Conservation (phyloP, 1,140 invertebrate species). For the Trichonephila clavipes region DNA sequence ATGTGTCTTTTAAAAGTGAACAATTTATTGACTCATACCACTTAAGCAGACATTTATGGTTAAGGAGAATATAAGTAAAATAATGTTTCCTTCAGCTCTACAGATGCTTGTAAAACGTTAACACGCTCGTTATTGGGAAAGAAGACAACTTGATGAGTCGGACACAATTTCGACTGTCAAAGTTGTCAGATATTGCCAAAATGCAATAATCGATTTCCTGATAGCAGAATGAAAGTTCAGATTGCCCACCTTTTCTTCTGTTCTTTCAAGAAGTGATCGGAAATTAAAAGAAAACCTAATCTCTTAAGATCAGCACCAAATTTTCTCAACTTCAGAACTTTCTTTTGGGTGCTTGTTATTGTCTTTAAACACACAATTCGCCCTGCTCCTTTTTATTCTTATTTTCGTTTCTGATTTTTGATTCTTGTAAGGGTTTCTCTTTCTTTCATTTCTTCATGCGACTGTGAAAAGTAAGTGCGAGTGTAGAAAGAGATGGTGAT, state of each 20-base stretch:
- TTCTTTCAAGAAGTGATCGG: background rate
- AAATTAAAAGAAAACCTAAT: conserved; percentile 34
- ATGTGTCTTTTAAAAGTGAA: too few relatives aligned
- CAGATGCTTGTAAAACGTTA: background rate
- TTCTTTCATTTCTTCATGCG: background rate
- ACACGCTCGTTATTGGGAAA: background rate
- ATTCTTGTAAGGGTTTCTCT: background rate
- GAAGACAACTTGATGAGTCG: background rate
- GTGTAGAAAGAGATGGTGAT: background rate
- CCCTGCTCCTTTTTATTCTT: background rate
- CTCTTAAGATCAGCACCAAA: background rate
- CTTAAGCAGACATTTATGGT: too few relatives aligned
- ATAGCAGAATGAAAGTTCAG: background rate
- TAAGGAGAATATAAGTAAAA: too few relatives aligned
- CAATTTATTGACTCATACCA: too few relatives aligned
- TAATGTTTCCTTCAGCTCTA: too few relatives aligned
- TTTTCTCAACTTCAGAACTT: too few relatives aligned
- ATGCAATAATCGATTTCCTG: conserved; percentile 25
- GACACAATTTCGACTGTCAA: background rate
- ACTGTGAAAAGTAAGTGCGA: background rate
- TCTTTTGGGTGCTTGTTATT: too few relatives aligned
- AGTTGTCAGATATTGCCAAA: background rate
- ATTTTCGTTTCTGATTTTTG: background rate
- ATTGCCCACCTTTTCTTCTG: background rate
- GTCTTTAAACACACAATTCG: background rate